These are phyloP conservation scores for Bedellia somnulentella DNA, from an alignment of 2,888 invertebrate species.

Conservation along the genomic window DNA sequence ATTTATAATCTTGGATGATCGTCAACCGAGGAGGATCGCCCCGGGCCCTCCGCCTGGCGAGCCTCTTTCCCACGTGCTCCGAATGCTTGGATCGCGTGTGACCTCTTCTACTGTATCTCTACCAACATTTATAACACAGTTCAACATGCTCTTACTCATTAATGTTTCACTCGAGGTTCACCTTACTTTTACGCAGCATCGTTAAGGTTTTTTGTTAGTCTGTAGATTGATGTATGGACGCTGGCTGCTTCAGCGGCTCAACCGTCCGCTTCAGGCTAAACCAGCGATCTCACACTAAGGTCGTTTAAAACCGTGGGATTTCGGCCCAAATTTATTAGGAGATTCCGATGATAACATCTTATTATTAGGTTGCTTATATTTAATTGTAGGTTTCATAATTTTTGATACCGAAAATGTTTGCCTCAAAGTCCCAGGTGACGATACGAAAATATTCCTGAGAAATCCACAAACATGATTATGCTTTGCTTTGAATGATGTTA, in stretches of 20 bases:
- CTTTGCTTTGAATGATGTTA: conserved; percentile 5
- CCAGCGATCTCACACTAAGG: conserved; percentile 31
- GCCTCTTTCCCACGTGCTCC: conserved; percentile 53
- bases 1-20: conserved; percentile 34
- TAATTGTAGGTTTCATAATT: no score
- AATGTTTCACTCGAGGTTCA: background rate
- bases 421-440: no score
- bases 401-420: no score
- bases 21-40: conserved; percentile 51
- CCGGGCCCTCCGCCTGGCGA: conserved; percentile 39
- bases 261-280: conserved; percentile 54
- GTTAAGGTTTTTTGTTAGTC: conserved; percentile 18
- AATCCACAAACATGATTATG: conserved; percentile 4
- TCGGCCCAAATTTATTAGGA: conserved; percentile 18
- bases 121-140: conserved; percentile 12
- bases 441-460: background rate
- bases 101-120: conserved; percentile 36
- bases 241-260: conserved; percentile 52
- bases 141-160: conserved; percentile 15
- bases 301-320: conserved; percentile 49
- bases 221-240: conserved; percentile 25
- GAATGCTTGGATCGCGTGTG: conserved; percentile 58
- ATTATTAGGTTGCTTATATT: no score
- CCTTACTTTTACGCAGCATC: background rate
- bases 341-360: conserved; percentile 33